phyloP scores from a whole-genome alignment of 2,797 vertebrate genomes.

The Labeo calbasu region DNA sequence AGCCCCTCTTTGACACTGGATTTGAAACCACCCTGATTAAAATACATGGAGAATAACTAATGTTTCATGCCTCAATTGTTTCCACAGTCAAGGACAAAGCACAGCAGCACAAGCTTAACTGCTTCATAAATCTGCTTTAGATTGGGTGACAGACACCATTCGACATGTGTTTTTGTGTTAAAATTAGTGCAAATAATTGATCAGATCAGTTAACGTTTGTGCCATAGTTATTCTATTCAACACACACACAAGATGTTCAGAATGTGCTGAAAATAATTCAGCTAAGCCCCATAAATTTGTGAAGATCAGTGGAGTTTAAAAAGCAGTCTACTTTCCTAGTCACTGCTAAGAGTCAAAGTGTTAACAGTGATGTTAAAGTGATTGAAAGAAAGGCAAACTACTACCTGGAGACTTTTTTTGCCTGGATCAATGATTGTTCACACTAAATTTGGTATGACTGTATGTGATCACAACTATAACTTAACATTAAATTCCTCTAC shows the following conservation, averaged over 20 bases:
- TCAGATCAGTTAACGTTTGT: slow-evolving; percentile 36
- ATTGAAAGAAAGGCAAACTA: slow-evolving; percentile 2
- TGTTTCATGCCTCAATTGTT: slow-evolving; percentile 51
- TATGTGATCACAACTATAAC: slow-evolving; percentile 1
- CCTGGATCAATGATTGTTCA: background rate
- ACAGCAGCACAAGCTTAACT: slow-evolving; percentile 45
- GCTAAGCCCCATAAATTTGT: slow-evolving; percentile 17
- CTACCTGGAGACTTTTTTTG: background rate
- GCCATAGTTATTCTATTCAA: slow-evolving; percentile 4
- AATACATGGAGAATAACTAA: slow-evolving; percentile 50
- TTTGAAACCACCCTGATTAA: slow-evolving; percentile 47
- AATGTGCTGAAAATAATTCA: background rate
- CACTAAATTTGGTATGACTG: background rate
- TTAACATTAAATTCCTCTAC: background rate
- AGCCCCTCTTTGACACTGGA: slow-evolving; percentile 36
- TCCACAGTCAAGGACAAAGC: slow-evolving; percentile 50
- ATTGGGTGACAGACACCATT: slow-evolving; percentile 43
- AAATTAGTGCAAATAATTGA: slow-evolving; percentile 45
- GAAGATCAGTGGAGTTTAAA: background rate
- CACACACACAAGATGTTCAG: background rate
- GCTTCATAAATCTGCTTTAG: slow-evolving; percentile 53
- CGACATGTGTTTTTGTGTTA: slow-evolving; percentile 48
- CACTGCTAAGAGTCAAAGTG: background rate
- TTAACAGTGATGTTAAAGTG: background rate
- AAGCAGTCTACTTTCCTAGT: slow-evolving; percentile 8